phyloP scores from a whole-genome alignment of 2,888 invertebrate genomes.

The Ptychoptera contaminata region DNA sequence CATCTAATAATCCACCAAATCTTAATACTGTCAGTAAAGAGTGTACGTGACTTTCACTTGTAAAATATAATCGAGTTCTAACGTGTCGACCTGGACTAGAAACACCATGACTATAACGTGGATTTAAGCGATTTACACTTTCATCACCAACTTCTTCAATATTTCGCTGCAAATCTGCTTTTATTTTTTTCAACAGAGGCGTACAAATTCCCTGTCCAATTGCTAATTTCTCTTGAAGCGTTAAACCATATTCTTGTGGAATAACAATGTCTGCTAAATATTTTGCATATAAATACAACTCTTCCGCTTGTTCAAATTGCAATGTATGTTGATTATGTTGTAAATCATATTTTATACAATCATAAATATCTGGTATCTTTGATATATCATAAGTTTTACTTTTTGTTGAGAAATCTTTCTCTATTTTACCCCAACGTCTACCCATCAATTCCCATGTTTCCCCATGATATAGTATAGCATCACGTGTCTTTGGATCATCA shows the following conservation, averaged over 20 bases:
- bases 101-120: slow-evolving; percentile 94
- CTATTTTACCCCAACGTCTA: slow-evolving; percentile 92
- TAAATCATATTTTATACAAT: slow-evolving; percentile 97
- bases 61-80: slow-evolving; percentile 95
- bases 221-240: slow-evolving; percentile 85
- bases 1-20: slow-evolving; percentile 79
- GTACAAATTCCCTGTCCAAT: slow-evolving; percentile 97
- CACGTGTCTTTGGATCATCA: slow-evolving; percentile 83
- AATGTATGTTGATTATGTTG: slow-evolving; percentile 95
- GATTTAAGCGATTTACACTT: slow-evolving; percentile 89
- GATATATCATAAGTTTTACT: slow-evolving; percentile 91
- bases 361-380: slow-evolving; percentile 98
- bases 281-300: slow-evolving; percentile 88
- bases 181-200: slow-evolving; percentile 86
- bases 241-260: slow-evolving; percentile 97
- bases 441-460: slow-evolving; percentile 99
- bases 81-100: slow-evolving; percentile 97
- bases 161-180: slow-evolving; percentile 85
- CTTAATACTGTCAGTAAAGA: slow-evolving; percentile 89
- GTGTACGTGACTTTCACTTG: slow-evolving; percentile 98
- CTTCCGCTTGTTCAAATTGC: slow-evolving; percentile 83
- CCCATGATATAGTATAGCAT: slow-evolving; percentile 88
- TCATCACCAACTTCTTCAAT: slow-evolving; percentile 88
- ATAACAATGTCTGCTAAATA: slow-evolving; percentile 97
- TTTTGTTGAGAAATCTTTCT: slow-evolving; percentile 94